Percentiles rank a stretch among this genome's conserved stretches.
These are phyloP conservation scores for Drymonia ruficornis DNA, from an alignment of 2,888 invertebrate genomes.

Conservation along the genomic window DNA sequence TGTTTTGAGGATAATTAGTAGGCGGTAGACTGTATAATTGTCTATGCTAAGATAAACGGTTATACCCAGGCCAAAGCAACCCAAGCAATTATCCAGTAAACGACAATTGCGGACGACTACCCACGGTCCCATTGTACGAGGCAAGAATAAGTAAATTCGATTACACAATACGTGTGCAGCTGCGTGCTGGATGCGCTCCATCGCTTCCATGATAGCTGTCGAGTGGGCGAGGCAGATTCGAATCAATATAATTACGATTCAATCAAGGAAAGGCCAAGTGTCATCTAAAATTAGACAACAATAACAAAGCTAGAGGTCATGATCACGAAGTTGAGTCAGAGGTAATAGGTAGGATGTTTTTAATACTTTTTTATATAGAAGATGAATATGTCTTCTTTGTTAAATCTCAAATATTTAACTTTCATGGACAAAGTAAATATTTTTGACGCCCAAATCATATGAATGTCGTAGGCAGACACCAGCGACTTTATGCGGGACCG, in stretches of 20 bases:
- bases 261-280: constrained; percentile 8
- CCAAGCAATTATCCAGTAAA: constrained; percentile 54
- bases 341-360: neutral
- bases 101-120: constrained; percentile 47
- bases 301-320: neutral
- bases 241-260: constrained; percentile 26
- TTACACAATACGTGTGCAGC: constrained; percentile 38
- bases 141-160: constrained; percentile 36
- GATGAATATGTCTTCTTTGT: too few relatives aligned
- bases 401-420: too few relatives aligned
- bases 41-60: constrained; percentile 37
- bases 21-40: constrained; percentile 56
- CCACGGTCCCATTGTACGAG: constrained; percentile 46
- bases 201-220: constrained; percentile 38
- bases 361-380: too few relatives aligned
- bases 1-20: constrained; percentile 34
- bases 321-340: neutral
- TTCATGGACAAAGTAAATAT: too few relatives aligned
- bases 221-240: constrained; percentile 41
- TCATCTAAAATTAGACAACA: neutral
- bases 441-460: constrained; percentile 33
- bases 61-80: constrained; percentile 36
- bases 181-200: constrained; percentile 45
- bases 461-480: constrained; percentile 44
- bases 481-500: constrained; percentile 3